Evolutionary conservation across 2,797 vertebrate genomes (phyloP).

Genomic region (Gymnodraco acuticeps): DNA sequence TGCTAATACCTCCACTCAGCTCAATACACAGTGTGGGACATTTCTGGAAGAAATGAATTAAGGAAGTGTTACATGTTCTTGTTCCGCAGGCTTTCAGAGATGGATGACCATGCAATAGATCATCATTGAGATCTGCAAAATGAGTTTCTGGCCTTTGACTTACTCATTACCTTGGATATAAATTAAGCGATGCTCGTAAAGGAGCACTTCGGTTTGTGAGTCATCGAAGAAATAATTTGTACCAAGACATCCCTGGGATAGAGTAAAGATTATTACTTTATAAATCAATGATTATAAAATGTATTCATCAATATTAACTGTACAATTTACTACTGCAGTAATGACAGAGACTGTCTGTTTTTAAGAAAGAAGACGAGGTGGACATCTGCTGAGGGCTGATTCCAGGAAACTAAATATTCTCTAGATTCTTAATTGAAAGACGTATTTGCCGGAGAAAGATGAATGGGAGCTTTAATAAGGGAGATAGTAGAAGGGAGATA

Average conservation of each 20-base stretch:
- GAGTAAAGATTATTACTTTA: constrained; percentile 28
- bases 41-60: neutral
- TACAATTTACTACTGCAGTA: neutral
- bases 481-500: neutral
- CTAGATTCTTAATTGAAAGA: constrained; percentile 40
- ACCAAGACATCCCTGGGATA: neutral
- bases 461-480: constrained; percentile 26
- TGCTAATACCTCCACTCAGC: neutral
- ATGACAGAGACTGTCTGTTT: constrained; percentile 1
- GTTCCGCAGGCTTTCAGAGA: neutral
- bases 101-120: neutral
- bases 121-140: constrained; percentile 10
- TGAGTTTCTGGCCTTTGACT: neutral
- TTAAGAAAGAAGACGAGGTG: constrained; percentile 6
- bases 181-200: constrained; percentile 5
- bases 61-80: neutral
- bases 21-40: neutral
- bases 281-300: constrained; percentile 27
- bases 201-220: constrained; percentile 8
- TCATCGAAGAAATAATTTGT: neutral
- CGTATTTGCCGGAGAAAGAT: constrained; percentile 25
- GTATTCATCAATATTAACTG: constrained; percentile 24
- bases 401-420: constrained; percentile 3
- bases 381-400: constrained; percentile 16
- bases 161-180: constrained; percentile 8